Conservation (phyloP, 1,140 invertebrate species). For the Augochlora pura region DNA sequence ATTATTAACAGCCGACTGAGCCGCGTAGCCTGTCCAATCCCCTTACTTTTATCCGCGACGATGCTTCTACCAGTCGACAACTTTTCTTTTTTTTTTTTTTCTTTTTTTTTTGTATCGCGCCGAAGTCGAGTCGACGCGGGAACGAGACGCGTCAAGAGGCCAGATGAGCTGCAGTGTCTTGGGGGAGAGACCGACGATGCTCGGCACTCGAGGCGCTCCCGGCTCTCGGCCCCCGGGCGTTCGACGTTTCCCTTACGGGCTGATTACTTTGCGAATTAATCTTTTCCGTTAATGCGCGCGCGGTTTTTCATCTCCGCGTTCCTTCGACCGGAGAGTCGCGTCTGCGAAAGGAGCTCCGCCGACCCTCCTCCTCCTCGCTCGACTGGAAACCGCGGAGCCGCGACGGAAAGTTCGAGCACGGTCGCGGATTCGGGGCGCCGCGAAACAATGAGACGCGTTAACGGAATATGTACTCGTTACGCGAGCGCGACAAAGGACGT, state of each 20-base stretch:
- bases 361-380: too few species aligned
- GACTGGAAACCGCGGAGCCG: too few species aligned
- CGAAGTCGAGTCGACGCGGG: slow-evolving; percentile 16
- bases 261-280: slow-evolving; percentile 56
- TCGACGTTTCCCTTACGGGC: not conserved
- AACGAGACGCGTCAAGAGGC: slow-evolving; percentile 38
- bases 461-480: too few species aligned
- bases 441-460: not conserved
- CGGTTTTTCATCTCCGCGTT: not conserved
- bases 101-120: slow-evolving; percentile 27
- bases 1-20: slow-evolving; percentile 57
- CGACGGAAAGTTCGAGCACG: not conserved
- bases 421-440: too few species aligned
- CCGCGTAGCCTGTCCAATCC: slow-evolving; percentile 49
- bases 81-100: slow-evolving; percentile 30
- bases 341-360: not conserved
- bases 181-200: not conserved
- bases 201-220: too few species aligned
- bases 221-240: too few species aligned
- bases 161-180: slow-evolving; percentile 18
- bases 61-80: slow-evolving; percentile 33
- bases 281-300: slow-evolving; percentile 19
- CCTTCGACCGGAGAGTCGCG: not conserved
- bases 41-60: slow-evolving; percentile 44
- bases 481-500: not conserved